Evolutionary conservation across 1,140 invertebrate genomes (phyloP).

Genomic region (Trypoxylus dichotomus): DNA sequence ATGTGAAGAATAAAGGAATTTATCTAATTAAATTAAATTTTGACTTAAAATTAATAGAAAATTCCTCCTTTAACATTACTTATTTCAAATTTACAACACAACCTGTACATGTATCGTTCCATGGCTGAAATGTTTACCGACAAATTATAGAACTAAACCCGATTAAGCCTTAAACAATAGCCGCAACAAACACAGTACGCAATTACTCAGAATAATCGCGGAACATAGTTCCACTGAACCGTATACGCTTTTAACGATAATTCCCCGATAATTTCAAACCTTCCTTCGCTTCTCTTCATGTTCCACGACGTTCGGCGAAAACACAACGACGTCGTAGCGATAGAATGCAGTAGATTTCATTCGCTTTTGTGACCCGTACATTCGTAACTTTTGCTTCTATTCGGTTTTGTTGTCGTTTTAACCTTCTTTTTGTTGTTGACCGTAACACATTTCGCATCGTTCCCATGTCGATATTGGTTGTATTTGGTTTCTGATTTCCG

Average conservation of each 20-base stretch:
- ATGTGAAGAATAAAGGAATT: no score
- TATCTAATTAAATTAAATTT: no score
- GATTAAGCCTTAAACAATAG: not conserved
- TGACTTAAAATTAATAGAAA: no score
- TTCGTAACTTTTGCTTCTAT: no score
- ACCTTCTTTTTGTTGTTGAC: not conserved
- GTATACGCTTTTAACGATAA: not conserved
- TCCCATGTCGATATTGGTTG: not conserved
- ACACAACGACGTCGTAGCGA: not conserved
- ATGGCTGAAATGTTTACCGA: no score
- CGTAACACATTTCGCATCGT: no score
- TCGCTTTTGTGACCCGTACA: not conserved
- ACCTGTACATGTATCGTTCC: no score
- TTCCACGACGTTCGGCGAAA: not conserved
- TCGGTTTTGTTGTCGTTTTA: not conserved
- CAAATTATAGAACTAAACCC: not conserved
- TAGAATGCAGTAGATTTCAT: not conserved
- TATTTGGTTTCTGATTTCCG: not conserved
- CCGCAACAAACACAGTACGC: not conserved
- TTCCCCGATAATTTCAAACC: not conserved
- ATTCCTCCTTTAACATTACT: no score
- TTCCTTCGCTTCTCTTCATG: not conserved
- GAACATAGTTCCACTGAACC: not conserved
- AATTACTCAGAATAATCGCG: no score
- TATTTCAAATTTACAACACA: no score